phyloP scores from a whole-genome alignment of 1,140 invertebrate species.

The Metopolophium dirhodum region DNA sequence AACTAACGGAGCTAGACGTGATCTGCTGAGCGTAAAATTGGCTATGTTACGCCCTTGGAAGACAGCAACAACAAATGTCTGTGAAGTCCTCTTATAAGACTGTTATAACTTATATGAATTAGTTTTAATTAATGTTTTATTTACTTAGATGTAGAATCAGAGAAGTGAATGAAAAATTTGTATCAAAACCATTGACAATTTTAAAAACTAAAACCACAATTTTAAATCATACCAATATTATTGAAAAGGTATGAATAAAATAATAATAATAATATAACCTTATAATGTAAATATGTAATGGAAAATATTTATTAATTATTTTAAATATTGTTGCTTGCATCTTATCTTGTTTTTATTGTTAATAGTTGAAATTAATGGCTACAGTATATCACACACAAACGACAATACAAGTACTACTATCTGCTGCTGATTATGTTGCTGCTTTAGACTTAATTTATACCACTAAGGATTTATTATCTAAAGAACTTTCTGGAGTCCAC shows the following conservation, averaged over 20 bases:
- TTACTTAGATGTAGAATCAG: conserved; percentile 42
- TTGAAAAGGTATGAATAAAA: conserved; percentile 39
- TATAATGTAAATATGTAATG: neutral
- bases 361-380: conserved; percentile 86
- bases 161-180: conserved; percentile 35
- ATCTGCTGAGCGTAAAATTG: too few species aligned
- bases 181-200: conserved; percentile 27
- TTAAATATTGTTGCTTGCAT: neutral
- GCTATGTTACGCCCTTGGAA: too few species aligned
- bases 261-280: neutral
- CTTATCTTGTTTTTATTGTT: neutral
- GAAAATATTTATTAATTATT: neutral
- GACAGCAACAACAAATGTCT: too few species aligned
- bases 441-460: conserved; percentile 96
- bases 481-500: conserved; percentile 88
- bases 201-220: conserved; percentile 46
- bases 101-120: neutral
- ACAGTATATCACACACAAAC: conserved; percentile 98
- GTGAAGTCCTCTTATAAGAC: neutral
- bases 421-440: conserved; percentile 96
- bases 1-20: too few species aligned
- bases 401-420: conserved; percentile 92
- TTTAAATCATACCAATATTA: conserved; percentile 31
- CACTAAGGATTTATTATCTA: conserved; percentile 91
- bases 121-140: neutral